phyloP scores from a whole-genome alignment of 2,797 vertebrate genomes.

The Pseudochirops cupreus region DNA sequence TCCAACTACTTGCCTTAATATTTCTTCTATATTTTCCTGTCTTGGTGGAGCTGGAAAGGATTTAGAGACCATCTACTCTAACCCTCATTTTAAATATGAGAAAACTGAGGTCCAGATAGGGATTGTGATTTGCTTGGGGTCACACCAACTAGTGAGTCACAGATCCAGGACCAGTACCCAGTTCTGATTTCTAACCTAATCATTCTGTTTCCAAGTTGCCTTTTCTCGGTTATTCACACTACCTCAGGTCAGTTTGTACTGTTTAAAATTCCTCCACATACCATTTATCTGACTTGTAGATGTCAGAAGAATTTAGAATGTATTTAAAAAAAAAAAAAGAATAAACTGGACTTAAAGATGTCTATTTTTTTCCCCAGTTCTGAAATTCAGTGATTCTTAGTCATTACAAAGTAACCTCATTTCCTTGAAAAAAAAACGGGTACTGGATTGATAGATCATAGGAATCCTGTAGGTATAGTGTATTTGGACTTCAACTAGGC shows the following conservation, averaged over 20 bases:
- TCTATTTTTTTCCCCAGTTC: not conserved
- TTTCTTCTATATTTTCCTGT: constrained; percentile 40
- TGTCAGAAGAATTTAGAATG: not conserved
- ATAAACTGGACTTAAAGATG: not conserved
- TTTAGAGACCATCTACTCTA: constrained; percentile 3
- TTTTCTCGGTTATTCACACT: not conserved
- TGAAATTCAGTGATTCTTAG: not conserved
- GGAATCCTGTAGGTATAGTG: not conserved
- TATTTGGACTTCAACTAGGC: not conserved
- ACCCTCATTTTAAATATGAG: not conserved
- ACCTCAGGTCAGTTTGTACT: not conserved
- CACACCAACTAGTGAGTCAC: constrained; percentile 24
- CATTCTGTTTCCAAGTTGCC: not conserved
- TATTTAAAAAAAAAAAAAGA: not conserved
- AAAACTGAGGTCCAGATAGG: constrained; percentile 8
- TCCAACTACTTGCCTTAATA: constrained; percentile 2
- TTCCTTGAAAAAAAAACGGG: not conserved
- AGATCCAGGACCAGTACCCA: constrained; percentile 14
- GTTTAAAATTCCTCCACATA: not conserved
- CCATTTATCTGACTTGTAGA: not conserved
- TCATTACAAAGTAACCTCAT: not conserved
- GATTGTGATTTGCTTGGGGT: constrained; percentile 18
- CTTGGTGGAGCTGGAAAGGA: constrained; percentile 25
- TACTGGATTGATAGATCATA: not conserved
- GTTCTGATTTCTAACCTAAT: constrained; percentile 10